Conservation (phyloP, 2,888 invertebrate genomes). For the Ceriagrion tenellum region DNA sequence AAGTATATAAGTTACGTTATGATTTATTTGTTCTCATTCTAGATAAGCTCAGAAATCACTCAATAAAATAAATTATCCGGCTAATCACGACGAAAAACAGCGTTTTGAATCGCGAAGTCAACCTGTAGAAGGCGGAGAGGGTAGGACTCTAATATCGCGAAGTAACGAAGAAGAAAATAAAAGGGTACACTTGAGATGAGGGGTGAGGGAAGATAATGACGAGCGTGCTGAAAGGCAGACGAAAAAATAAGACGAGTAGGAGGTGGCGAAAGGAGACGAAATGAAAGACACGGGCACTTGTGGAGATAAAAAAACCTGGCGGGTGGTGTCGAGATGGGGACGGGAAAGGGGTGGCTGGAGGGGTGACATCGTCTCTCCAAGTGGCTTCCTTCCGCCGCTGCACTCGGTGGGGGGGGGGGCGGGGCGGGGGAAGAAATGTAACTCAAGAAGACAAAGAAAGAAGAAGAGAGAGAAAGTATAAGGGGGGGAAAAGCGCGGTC, state of each 20-base stretch:
- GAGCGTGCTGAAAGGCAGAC: neutral
- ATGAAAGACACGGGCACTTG: neutral
- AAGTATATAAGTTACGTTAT: no score
- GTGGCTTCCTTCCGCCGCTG: neutral
- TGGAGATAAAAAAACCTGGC: neutral
- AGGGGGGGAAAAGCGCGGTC: neutral
- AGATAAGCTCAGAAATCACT: no score
- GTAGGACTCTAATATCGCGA: neutral
- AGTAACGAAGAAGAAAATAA: neutral
- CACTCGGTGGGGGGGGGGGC: neutral
- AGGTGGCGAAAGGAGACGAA: neutral
- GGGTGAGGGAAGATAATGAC: neutral
- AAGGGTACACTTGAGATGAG: neutral
- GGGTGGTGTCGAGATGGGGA: neutral
- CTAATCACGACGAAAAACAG: no score
- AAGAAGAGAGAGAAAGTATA: neutral
- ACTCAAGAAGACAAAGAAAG: neutral
- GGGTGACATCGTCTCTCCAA: neutral
- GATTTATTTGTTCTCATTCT: no score
- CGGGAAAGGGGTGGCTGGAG: neutral
- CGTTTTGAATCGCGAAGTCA: no score
- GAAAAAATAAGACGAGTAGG: neutral
- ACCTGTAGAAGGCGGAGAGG: no score
- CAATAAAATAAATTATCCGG: no score
- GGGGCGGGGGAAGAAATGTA: neutral